Conservation (phyloP, 2,797 vertebrate genomes). For the Tapirus indicus region DNA sequence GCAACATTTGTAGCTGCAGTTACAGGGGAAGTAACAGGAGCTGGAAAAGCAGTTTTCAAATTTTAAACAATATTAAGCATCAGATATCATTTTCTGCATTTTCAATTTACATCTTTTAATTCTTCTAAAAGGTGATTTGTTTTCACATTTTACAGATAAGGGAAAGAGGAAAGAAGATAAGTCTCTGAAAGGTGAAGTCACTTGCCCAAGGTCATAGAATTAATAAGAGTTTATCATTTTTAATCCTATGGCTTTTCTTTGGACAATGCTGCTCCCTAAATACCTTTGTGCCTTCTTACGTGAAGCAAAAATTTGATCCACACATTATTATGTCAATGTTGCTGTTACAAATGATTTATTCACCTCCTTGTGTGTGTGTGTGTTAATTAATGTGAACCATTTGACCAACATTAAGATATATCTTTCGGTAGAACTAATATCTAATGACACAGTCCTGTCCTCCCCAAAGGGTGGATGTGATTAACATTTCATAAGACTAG, state of each 20-base stretch:
- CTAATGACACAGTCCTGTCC: background rate
- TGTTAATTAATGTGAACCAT: background rate
- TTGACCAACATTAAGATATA: background rate
- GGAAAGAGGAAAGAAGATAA: background rate
- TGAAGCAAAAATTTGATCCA: background rate
- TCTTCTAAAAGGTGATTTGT: background rate
- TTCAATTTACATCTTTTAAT: background rate
- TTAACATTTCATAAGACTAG: background rate
- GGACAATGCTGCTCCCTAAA: background rate
- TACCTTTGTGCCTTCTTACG: background rate
- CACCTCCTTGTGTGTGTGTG: background rate
- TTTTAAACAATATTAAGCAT: background rate
- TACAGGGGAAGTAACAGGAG: background rate
- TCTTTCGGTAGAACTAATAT: background rate
- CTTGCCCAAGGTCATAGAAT: background rate
- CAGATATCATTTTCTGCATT: background rate
- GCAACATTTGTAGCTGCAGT: fast-evolving
- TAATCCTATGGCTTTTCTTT: background rate
- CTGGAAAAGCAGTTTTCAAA: background rate
- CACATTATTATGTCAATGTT: background rate
- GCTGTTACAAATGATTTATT: background rate
- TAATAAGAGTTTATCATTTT: background rate
- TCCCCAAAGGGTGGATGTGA: background rate
- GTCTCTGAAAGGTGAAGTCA: background rate
- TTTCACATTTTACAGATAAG: background rate